A percentile compares a stretch with the other conserved stretches of the same genome.
phyloP scores from a whole-genome alignment of 2,113 vertebrate genomes.

The Zosterops hypoxanthus region DNA sequence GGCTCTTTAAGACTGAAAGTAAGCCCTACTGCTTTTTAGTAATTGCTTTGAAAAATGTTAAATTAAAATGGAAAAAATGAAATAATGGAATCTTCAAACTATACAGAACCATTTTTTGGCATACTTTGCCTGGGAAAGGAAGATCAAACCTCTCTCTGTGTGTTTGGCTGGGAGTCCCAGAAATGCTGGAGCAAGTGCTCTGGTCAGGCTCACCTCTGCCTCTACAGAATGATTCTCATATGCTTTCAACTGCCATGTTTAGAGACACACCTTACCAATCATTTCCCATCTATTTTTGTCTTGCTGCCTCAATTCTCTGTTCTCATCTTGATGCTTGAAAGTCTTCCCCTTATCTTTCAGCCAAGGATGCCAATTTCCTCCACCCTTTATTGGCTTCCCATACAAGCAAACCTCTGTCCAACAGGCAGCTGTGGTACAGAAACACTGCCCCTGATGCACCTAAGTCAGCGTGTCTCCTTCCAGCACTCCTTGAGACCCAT shows the following conservation, averaged over 20 bases:
- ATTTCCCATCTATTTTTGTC: not conserved
- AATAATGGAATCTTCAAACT: not conserved
- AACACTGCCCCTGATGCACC: not conserved
- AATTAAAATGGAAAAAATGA: not conserved
- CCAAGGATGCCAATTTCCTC: not conserved
- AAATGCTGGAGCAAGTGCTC: not conserved
- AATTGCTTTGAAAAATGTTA: constrained; percentile 24
- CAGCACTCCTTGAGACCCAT: not conserved
- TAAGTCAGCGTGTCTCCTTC: not conserved
- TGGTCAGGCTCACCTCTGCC: not conserved
- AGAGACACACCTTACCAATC: not conserved
- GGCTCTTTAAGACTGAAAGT: not conserved
- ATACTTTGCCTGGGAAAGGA: not conserved
- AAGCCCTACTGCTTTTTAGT: not conserved
- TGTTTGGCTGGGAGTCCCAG: not conserved
- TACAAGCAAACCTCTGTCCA: not conserved
- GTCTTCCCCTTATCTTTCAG: not conserved
- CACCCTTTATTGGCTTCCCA: not conserved
- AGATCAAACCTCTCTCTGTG: not conserved
- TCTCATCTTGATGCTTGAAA: not conserved
- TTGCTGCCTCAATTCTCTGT: not conserved
- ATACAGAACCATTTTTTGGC: not conserved
- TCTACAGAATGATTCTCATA: not conserved
- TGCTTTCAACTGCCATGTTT: not conserved
- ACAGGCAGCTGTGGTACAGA: not conserved